Evolutionary conservation across 2,797 vertebrate species (phyloP).

Genomic region (Otolemur crassicaudatus): DNA sequence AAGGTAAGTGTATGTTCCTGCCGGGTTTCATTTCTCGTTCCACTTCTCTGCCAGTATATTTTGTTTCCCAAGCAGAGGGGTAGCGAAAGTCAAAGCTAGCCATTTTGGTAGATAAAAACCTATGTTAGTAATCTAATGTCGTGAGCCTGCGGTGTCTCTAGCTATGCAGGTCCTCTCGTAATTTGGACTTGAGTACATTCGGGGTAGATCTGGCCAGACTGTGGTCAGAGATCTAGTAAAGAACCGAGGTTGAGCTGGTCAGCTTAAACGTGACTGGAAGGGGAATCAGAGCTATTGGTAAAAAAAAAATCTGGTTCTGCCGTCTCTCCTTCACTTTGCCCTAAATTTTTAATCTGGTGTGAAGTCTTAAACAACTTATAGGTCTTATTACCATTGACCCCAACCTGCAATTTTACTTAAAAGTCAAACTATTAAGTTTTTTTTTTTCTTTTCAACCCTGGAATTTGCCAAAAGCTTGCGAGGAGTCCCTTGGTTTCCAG

Average conservation of each 20-base stretch:
- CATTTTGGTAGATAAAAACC: constrained; percentile 62
- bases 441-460: constrained; percentile 20
- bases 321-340: neutral
- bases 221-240: neutral
- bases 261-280: neutral
- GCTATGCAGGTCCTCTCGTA: neutral
- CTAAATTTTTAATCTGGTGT: constrained; percentile 27
- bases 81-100: constrained; percentile 34
- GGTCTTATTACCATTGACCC: neutral
- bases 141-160: neutral
- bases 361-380: constrained; percentile 22
- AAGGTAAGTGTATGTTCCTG: constrained; percentile 78
- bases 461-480: constrained; percentile 16
- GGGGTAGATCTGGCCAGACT: neutral
- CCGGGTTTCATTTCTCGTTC: fast-evolving
- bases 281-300: neutral
- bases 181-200: neutral
- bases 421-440: constrained; percentile 41
- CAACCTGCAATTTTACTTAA: constrained; percentile 39
- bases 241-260: neutral
- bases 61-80: neutral
- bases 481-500: neutral
- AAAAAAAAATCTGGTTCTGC: constrained; percentile 1
- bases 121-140: neutral
- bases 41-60: neutral